Evolutionary conservation across 2,888 invertebrate genomes (phyloP).

Genomic region (Amorpha juglandis): DNA sequence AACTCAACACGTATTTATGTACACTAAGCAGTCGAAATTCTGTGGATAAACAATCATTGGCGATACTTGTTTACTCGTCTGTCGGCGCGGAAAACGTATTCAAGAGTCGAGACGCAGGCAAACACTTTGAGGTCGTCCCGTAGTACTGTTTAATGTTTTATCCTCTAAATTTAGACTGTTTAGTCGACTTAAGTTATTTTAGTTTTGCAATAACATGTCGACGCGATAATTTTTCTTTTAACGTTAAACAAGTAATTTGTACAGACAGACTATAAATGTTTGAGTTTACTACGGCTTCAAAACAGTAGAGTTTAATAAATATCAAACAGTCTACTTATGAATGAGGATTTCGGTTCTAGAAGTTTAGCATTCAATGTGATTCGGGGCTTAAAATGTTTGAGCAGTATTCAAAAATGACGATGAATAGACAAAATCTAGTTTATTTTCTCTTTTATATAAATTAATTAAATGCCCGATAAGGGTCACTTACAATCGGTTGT

Average conservation of each 20-base stretch:
- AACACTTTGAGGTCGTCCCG: constrained; percentile 49
- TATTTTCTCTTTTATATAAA: too few species aligned
- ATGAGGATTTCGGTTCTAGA: background rate
- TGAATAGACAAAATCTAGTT: too few species aligned
- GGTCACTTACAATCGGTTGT: background rate
- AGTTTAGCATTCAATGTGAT: too few species aligned
- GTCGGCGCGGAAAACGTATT: constrained; percentile 46
- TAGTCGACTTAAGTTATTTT: constrained; percentile 57
- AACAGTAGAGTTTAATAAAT: background rate
- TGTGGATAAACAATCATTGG: constrained; percentile 29
- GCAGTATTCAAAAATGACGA: too few species aligned
- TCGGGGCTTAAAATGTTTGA: too few species aligned
- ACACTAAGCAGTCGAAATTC: constrained; percentile 20
- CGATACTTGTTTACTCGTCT: constrained; percentile 46
- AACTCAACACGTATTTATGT: constrained; percentile 7
- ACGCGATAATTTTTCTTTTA: constrained; percentile 4
- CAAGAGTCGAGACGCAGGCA: constrained; percentile 41
- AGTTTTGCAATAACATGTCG: constrained; percentile 26
- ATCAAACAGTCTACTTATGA: background rate
- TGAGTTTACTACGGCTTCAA: background rate
- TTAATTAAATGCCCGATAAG: too few species aligned
- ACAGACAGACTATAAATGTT: background rate
- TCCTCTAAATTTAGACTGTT: constrained; percentile 53
- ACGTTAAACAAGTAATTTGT: constrained; percentile 3
- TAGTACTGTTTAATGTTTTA: constrained; percentile 53